Percentiles rank a stretch among this genome's conserved stretches.
phyloP scores from a whole-genome alignment of 2,113 vertebrate species.

The Catagonus wagneri region DNA sequence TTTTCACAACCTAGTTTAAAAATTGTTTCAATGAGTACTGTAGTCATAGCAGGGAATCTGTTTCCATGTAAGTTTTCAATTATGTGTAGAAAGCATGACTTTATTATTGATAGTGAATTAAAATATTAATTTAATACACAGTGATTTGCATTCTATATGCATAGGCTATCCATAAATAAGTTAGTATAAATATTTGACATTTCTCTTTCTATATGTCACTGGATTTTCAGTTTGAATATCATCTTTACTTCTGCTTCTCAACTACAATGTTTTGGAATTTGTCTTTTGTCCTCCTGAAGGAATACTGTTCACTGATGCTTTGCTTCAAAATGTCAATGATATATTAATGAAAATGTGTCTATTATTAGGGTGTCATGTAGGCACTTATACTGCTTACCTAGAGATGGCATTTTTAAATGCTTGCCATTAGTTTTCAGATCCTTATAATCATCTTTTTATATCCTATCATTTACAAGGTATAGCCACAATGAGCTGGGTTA shows the following conservation, averaged over 20 bases:
- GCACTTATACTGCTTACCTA: not conserved
- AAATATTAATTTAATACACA: not conserved
- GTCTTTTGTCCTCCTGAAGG: not conserved
- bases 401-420: not conserved
- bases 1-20: not conserved
- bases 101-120: not conserved
- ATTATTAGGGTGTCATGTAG: not conserved
- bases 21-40: not conserved
- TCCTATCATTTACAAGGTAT: not conserved
- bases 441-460: not conserved
- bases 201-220: not conserved
- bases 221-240: not conserved
- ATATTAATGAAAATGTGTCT: not conserved
- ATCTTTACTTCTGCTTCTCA: conserved; percentile 2
- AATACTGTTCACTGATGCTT: not conserved
- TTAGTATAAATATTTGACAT: not conserved
- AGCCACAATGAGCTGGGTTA: not conserved
- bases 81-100: not conserved
- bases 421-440: not conserved
- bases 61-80: not conserved
- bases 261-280: not conserved
- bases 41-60: not conserved
- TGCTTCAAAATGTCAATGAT: not conserved
- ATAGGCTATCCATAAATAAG: not conserved
- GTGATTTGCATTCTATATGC: not conserved